Evolutionary conservation across 2,888 invertebrate species (phyloP).

Genomic region (Dryococelus australis): DNA sequence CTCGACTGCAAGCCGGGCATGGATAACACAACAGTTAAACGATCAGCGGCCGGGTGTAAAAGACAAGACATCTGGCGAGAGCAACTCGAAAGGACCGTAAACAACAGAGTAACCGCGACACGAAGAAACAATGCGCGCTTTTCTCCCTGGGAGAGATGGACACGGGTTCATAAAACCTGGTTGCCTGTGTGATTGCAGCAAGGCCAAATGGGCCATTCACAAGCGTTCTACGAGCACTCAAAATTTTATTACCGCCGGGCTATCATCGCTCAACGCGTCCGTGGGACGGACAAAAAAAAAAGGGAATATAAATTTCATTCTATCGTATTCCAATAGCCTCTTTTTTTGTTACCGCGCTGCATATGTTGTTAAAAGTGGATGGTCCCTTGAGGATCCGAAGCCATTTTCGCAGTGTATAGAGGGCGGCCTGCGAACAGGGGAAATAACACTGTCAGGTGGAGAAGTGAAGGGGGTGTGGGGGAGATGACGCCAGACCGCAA

Average conservation of each 20-base stretch:
- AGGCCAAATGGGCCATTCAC: conserved; percentile 22
- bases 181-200: conserved; percentile 20
- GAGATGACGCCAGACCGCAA: conserved; percentile 16
- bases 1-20: no score
- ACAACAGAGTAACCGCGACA: neutral
- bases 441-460: conserved; percentile 10
- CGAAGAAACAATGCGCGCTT: neutral
- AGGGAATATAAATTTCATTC: conserved; percentile 38
- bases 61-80: neutral
- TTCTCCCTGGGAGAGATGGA: neutral
- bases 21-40: no score
- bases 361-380: conserved; percentile 16
- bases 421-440: conserved; percentile 4
- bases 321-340: conserved; percentile 35
- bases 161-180: conserved; percentile 21
- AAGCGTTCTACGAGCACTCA: conserved; percentile 26
- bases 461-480: neutral
- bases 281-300: conserved; percentile 8
- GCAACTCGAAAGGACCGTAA: neutral
- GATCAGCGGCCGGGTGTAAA: neutral
- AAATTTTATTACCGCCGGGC: conserved; percentile 24
- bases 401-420: neutral
- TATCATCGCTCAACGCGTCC: conserved; percentile 23
- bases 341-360: conserved; percentile 22
- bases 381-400: conserved; percentile 4